Percentiles rank a stretch among this genome's conserved stretches.
phyloP scores from a whole-genome alignment of 2,888 invertebrate species.

The Blomia tropicalis region DNA sequence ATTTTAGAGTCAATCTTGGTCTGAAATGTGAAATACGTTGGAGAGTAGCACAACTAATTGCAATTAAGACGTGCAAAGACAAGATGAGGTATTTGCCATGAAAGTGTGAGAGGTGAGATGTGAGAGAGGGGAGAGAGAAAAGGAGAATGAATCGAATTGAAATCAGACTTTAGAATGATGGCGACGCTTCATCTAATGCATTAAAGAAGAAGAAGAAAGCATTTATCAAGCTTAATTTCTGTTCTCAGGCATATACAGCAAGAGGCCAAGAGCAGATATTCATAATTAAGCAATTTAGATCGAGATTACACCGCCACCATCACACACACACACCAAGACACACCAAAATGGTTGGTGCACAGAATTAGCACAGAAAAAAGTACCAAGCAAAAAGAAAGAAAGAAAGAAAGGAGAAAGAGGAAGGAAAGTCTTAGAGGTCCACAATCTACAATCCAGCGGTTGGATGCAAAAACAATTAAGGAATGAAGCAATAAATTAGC shows the following conservation, averaged over 20 bases:
- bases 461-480: constrained; percentile 11
- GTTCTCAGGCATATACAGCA: no score
- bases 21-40: no score
- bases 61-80: constrained; percentile 8
- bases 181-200: no score
- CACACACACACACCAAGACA: no score
- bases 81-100: no score
- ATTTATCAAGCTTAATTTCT: constrained; percentile 15
- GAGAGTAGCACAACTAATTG: not conserved
- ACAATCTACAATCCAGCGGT: not conserved
- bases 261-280: constrained; percentile 3
- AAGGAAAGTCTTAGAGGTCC: no score
- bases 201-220: not conserved
- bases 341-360: no score
- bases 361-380: constrained; percentile 4
- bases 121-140: no score
- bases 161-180: no score
- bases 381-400: not conserved
- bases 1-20: not conserved
- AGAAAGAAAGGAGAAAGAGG: not conserved
- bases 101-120: no score
- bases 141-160: no score
- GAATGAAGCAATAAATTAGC: constrained; percentile 11
- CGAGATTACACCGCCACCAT: constrained; percentile 15
- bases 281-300: constrained; percentile 14